A percentile compares a stretch with the other conserved stretches of the same genome.
Conservation (phyloP, 1,140 invertebrate species). For the Drosophila miranda region DNA sequence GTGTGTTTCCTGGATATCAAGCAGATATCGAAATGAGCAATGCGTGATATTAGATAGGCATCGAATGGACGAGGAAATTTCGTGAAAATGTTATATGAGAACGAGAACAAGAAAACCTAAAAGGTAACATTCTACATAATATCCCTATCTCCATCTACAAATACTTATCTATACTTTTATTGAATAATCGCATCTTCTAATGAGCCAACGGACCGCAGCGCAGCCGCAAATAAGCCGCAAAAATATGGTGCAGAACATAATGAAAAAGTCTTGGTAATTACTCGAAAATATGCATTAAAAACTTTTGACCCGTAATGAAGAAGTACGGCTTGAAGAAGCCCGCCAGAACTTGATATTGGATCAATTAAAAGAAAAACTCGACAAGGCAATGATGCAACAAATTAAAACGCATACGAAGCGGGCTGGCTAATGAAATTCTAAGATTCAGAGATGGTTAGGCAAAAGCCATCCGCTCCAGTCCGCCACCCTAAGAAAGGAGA, state of each 20-base stretch:
- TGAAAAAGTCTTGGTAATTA: conserved; percentile 59
- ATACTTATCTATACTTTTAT: not conserved
- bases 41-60: conserved; percentile 1
- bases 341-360: conserved; percentile 53
- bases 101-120: too few species aligned
- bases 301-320: conserved; percentile 35
- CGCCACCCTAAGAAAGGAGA: not conserved
- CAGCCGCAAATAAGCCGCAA: conserved; percentile 14
- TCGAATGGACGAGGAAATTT: not conserved
- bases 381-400: conserved; percentile 74
- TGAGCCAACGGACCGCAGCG: conserved; percentile 6
- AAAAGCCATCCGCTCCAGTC: conserved; percentile 4
- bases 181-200: conserved; percentile 2
- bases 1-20: not conserved
- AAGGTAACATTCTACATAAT: too few species aligned
- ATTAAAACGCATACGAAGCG: conserved; percentile 64
- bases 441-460: conserved; percentile 34
- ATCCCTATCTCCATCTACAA: too few species aligned
- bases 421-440: conserved; percentile 66
- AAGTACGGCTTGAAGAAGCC: conserved; percentile 8
- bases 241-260: conserved; percentile 25
- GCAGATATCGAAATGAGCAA: conserved; percentile 29
- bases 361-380: conserved; percentile 64
- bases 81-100: too few species aligned
- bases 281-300: conserved; percentile 68